Evolutionary conservation across 2,113 vertebrate genomes (phyloP), one percentile per base, ranked within the genome.

Genomic region (Loxodonta africana): DNA sequence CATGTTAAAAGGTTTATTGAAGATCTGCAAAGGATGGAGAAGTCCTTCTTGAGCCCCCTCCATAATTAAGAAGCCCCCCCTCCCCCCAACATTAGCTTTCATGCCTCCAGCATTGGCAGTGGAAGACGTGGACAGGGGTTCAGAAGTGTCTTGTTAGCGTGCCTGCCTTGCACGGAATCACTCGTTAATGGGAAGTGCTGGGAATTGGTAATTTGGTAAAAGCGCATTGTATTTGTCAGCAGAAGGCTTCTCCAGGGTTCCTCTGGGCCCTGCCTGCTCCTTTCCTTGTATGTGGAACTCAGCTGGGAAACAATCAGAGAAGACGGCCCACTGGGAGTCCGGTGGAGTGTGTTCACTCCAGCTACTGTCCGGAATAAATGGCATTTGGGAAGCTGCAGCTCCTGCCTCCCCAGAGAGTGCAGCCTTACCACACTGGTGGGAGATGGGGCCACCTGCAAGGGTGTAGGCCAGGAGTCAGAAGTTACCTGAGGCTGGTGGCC

Each of bases 1-100:
- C 6, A 0, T 37, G 62, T 97, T 98, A 88, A 87, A 98, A 98
- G 96, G 96, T 97, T 98, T 97, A 92, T 98, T 98, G 98, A 97
- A 95, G 96, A 94, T 44, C 90, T 3, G 9, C 63, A 48, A 83
- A 95, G 94, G 97, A 83, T 51, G 51, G 83, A 95, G 95, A 91
- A 0, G 25, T 76, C 82, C 65, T 93, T 85, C 96, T 90, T 81
- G 20, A n/a, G 87, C 67, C 41, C 21, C 65, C 0, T 65, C 28
- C 83, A 77, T 90, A 96, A 93, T 89, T 57, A 87, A 48, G 44
- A 28, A 0, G 37, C 37, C 0, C 5, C 0, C 0, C 8, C 77
- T 90, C 89, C 4, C 1, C 53, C 0, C 37, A 12, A 8, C 17
- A 0, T 71, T 44, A 15, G 1, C 81, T 26, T 28, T 62, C 88